A percentile compares a stretch with the other conserved stretches of the same genome.
Evolutionary conservation across 2,888 invertebrate genomes (phyloP).

Genomic region (Liopterus haemorrhoidalis): DNA sequence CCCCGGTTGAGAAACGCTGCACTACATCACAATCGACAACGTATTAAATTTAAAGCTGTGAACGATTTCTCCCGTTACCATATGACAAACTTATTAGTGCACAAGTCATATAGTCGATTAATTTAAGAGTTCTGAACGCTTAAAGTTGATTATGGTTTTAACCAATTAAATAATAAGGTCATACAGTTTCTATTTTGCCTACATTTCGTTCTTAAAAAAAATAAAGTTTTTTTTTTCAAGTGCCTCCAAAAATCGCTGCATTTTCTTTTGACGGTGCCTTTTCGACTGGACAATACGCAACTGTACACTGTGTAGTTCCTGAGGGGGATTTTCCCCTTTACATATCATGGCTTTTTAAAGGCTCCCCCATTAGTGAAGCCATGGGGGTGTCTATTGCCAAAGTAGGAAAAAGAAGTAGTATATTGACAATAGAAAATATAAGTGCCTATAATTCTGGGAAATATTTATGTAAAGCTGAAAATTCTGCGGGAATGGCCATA

Average conservation of each 20-base stretch:
- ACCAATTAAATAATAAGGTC: slow-evolving; percentile 19
- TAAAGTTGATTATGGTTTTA: no score
- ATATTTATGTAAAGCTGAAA: slow-evolving; percentile 65
- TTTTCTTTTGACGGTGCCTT: slow-evolving; percentile 57
- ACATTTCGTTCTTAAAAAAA: no score
- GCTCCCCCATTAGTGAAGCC: slow-evolving; percentile 33
- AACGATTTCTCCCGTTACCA: no score
- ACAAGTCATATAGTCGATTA: no score
- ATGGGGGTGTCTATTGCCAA: slow-evolving; percentile 29
- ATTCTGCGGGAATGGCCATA: slow-evolving; percentile 62
- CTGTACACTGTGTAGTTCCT: slow-evolving; percentile 54
- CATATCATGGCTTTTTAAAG: slow-evolving; percentile 55
- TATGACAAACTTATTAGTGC: no score
- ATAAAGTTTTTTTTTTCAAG: no score
- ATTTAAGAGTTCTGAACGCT: no score
- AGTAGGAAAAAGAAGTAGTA: slow-evolving; percentile 48
- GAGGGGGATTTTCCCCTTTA: slow-evolving; percentile 56
- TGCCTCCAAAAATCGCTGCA: slow-evolving; percentile 56
- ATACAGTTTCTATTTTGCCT: not conserved
- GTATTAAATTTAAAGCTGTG: no score
- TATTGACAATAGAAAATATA: slow-evolving; percentile 42
- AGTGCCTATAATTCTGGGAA: slow-evolving; percentile 50
- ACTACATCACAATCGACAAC: no score
- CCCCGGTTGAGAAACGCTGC: no score
- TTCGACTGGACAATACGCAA: slow-evolving; percentile 53